A percentile compares a stretch with the other conserved stretches of the same genome.
These are phyloP conservation scores for Macrophya alboannulata DNA, from an alignment of 2,888 invertebrate species.

Conservation along the genomic window DNA sequence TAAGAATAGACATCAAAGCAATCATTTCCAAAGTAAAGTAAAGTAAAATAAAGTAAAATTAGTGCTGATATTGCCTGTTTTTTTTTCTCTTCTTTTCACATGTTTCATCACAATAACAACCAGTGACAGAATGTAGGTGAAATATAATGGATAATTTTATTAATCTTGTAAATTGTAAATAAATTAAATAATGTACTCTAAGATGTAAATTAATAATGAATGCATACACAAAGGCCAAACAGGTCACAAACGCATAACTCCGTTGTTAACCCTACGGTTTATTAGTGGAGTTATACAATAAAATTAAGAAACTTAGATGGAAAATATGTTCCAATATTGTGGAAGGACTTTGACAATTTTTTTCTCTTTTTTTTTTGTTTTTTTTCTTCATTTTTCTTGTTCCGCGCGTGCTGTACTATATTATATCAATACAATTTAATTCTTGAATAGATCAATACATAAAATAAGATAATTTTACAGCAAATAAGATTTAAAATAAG, in stretches of 20 bases:
- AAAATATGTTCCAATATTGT: slow-evolving; percentile 43
- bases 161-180: slow-evolving; percentile 54
- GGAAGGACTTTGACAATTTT: slow-evolving; percentile 34
- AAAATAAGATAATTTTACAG: slow-evolving; percentile 52
- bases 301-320: slow-evolving; percentile 45
- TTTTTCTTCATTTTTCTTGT: slow-evolving; percentile 15
- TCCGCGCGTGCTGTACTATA: slow-evolving; percentile 53
- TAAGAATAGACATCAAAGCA: background rate
- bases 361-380: slow-evolving; percentile 32
- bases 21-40: slow-evolving; percentile 5
- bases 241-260: slow-evolving; percentile 47
- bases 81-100: background rate
- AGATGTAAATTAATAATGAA: slow-evolving; percentile 50
- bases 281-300: slow-evolving; percentile 41
- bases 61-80: slow-evolving; percentile 6
- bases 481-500: slow-evolving; percentile 46
- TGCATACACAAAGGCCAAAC: slow-evolving; percentile 51
- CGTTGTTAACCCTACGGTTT: background rate
- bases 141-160: slow-evolving; percentile 51
- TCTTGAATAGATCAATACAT: slow-evolving; percentile 49
- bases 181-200: slow-evolving; percentile 31
- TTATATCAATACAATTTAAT: slow-evolving; percentile 49
- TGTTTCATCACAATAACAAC: slow-evolving; percentile 26
- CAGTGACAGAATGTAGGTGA: slow-evolving; percentile 52
- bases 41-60: background rate